A percentile compares a stretch with the other conserved stretches of the same genome.
These are phyloP conservation scores for Otolemur crassicaudatus DNA, from an alignment of 2,797 vertebrate species.

Conservation along the genomic window DNA sequence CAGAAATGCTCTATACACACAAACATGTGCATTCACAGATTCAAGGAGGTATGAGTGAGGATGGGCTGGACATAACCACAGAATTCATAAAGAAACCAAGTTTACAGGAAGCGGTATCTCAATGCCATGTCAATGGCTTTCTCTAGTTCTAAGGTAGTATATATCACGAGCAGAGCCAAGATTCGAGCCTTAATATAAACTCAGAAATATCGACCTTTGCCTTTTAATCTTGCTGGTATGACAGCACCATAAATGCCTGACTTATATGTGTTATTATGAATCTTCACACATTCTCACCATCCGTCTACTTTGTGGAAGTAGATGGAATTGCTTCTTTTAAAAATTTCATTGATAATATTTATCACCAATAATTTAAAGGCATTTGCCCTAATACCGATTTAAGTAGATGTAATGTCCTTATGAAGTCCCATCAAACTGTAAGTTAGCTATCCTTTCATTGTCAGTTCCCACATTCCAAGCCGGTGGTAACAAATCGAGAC, in stretches of 20 bases:
- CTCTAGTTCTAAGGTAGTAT: not conserved
- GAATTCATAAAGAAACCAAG: not conserved
- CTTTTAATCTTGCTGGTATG: not conserved
- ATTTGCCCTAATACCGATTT: not conserved
- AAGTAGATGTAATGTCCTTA: not conserved
- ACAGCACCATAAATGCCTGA: not conserved
- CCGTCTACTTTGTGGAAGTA: not conserved
- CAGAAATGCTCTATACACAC: not conserved
- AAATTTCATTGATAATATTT: slow-evolving; percentile 10
- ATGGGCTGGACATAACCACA: not conserved
- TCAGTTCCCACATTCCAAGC: not conserved
- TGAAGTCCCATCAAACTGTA: not conserved
- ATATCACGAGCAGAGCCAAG: not conserved
- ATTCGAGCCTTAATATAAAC: not conserved
- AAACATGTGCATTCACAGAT: not conserved
- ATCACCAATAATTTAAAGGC: not conserved
- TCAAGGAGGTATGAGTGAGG: not conserved
- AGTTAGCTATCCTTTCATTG: not conserved
- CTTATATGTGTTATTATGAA: not conserved
- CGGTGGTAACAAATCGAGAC: not conserved
- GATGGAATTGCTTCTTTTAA: not conserved
- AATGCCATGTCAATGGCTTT: not conserved
- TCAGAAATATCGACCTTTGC: not conserved
- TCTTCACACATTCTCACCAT: not conserved
- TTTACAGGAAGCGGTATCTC: not conserved